Conservation (phyloP, 1,140 invertebrate species). For the Calliphora vicina region DNA sequence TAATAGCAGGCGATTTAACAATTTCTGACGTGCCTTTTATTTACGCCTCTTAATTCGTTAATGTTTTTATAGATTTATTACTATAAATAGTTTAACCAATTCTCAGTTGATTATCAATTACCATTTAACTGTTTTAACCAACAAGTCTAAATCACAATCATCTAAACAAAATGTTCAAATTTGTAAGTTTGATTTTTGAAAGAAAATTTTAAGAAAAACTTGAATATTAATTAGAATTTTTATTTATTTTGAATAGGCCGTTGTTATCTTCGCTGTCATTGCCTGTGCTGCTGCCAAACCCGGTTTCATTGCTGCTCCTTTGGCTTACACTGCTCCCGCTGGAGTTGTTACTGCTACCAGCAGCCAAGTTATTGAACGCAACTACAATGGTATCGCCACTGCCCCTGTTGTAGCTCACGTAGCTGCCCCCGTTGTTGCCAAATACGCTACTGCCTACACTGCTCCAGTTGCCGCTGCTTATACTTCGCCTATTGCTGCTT, state of each 20-base stretch:
- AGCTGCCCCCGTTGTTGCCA: constrained; percentile 9
- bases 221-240: constrained; percentile 46
- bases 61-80: too few species aligned
- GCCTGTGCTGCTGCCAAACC: constrained; percentile 38
- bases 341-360: constrained; percentile 63
- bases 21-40: too few species aligned
- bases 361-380: constrained; percentile 63
- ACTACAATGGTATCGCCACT: constrained; percentile 50
- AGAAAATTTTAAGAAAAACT: not conserved
- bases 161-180: too few species aligned
- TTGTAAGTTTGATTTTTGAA: too few species aligned
- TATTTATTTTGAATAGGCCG: not conserved
- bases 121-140: too few species aligned
- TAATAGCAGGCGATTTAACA: too few species aligned
- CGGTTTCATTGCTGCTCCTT: constrained; percentile 40
- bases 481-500: not conserved
- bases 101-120: too few species aligned
- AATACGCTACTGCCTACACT: not conserved
- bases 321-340: constrained; percentile 52
- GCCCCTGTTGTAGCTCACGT: constrained; percentile 51
- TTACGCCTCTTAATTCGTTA: too few species aligned
- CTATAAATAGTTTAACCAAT: too few species aligned
- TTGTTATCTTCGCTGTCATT: constrained; percentile 34
- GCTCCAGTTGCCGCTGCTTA: not conserved
- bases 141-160: too few species aligned